Base-by-base conservation (phyloP, 2,888 invertebrate species). In the Encarsia formosa region DNA sequence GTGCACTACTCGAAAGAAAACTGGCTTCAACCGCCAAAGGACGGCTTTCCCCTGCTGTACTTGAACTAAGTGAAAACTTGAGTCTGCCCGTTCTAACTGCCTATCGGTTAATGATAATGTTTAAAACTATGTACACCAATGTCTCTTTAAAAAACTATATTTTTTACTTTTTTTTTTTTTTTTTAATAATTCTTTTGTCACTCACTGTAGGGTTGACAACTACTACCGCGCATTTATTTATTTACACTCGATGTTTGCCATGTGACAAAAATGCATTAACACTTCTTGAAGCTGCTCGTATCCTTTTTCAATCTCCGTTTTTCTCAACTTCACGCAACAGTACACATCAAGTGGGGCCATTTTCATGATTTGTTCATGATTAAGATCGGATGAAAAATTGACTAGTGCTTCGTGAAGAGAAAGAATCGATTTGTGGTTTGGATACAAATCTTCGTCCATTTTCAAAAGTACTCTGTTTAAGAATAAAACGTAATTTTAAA, bases 1-100 rank as follows among this genome's bases (percentile, higher is more conserved):
- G 86, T 87, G 24, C 77, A 79, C 49, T 98, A 88, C 75, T 84
- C 90, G 0, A 73, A 81, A 35, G 81, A 87, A 6, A 97, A 96
- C 70, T 97, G 96, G 96, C 76, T 92, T 1, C 91, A 91, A 70
- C 84, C 86, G 48, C 83, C 87, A 0, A 72, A 79, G 38, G 81
- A 83, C 56, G 84, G 86, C 0, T 92, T 92, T 71, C 77, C 83
- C 4, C 78, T 84, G 59, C 63, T 91, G 5, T 91, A 86, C 26
- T n/a, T 24, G 3, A 57, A 57, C 43, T 54, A 11, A 57, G 24
- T 16, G n/a, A n/a, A n/a, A n/a, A n/a, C n/a, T n/a, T n/a, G n/a
- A n/a, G n/a, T n/a, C n/a, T n/a, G n/a, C n/a, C n/a, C n/a, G n/a
- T n/a, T n/a, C n/a, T n/a, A n/a, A n/a, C n/a, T n/a, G n/a, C n/a